These are phyloP conservation scores for Dendrolimus pini DNA, from an alignment of 2,888 invertebrate species.

Conservation along the genomic window DNA sequence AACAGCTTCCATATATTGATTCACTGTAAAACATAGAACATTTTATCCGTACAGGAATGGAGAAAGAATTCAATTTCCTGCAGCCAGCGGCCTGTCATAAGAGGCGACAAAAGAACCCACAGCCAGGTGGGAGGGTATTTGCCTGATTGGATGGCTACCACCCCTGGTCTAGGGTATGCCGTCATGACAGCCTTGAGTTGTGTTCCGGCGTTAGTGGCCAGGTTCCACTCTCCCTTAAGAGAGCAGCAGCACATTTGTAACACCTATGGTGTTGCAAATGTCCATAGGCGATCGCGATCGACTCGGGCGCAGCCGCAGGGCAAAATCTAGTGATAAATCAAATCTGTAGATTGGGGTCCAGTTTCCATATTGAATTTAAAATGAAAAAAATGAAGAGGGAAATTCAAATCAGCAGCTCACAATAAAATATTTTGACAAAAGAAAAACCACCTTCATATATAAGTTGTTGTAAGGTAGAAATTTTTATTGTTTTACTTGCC, in stretches of 20 bases:
- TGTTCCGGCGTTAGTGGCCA: neutral
- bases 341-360: too few relatives aligned
- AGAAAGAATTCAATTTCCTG: neutral
- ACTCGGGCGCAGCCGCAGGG: too few relatives aligned
- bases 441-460: too few relatives aligned
- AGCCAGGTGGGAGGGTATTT: neutral
- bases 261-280: too few relatives aligned
- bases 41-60: neutral
- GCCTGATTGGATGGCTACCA: neutral
- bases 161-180: neutral
- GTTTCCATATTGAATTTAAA: too few relatives aligned
- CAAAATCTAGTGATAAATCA: too few relatives aligned
- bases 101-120: neutral
- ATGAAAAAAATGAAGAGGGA: too few relatives aligned
- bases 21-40: slow-evolving; percentile 37
- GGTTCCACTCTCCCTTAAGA: neutral
- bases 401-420: too few relatives aligned
- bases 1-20: slow-evolving; percentile 43
- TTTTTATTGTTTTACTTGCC: too few relatives aligned
- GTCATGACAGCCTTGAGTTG: neutral
- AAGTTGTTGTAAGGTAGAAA: too few relatives aligned
- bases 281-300: too few relatives aligned
- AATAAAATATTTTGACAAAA: too few relatives aligned
- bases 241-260: neutral
- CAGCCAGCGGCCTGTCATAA: neutral